Base-by-base conservation (phyloP, 2,888 invertebrate species). In the Polyommatus iphigenia region DNA sequence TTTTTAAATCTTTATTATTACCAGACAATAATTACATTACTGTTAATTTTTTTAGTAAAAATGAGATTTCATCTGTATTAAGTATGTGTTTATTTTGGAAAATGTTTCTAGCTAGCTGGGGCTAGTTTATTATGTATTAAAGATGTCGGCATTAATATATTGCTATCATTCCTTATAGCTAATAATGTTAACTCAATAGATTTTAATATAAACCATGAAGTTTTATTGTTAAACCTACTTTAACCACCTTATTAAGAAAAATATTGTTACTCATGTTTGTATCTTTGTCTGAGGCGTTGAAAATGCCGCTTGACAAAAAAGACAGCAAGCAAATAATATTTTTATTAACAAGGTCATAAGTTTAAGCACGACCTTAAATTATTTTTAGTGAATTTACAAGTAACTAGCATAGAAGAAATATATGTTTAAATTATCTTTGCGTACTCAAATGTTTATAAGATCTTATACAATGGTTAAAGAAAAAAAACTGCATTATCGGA, bases 151-250 rank as follows among this genome's bases (percentile, higher is more conserved):
- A 50, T 75, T 75, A 50, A 46, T 73, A 24, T 54, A 75, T 54
- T 75, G 75, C 75, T 75, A 75, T 54, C 75, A 75, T 75, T 75
- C 75, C 75, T 54, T 75, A 29, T 24, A 50, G 41, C 41, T 36
- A 4, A 41, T 75, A 75, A 75, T 54, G 75, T 72, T 15, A 29
- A 50, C 50, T 75, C 75, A 75, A 20, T 50, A 46, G 73, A 73
- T 73, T n/a, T 41, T 72, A 67, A 41, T 73, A 46, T 73, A 46
- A 75, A 73, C 20, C 50, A 50, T 50, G 24, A 18, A 29, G 75
- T 75, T 54, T 75, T 54, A 75, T 54, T 50, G 54, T 75, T 54
- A 54, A 54, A 75, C 50, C 46, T 50, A 50, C 54, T 46, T 54
- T 54, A 18, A 54, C 15, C 18, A 54, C 15, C 15, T 50, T 15